A percentile compares a stretch with the other conserved stretches of the same genome.
Conservation (phyloP, 2,888 invertebrate species). For the Nipponacmea schrenckii region DNA sequence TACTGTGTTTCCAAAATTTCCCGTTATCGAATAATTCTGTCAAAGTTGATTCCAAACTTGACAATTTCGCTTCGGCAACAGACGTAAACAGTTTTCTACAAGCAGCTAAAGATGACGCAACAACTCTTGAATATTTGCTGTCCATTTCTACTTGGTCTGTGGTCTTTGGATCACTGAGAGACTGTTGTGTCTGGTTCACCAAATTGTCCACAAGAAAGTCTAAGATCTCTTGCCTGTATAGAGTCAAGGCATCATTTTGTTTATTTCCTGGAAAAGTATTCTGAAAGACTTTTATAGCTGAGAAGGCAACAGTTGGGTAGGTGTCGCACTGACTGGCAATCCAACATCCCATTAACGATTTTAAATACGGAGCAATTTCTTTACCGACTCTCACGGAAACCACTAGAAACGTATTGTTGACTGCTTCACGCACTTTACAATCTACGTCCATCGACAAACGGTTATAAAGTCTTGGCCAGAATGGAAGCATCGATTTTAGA, state of each 20-base stretch:
- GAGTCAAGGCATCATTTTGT: conserved; percentile 81
- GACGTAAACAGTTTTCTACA: conserved; percentile 75
- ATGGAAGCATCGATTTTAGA: conserved; percentile 79
- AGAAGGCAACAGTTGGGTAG: conserved; percentile 84
- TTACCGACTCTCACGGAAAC: conserved; percentile 77
- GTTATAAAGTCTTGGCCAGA: conserved; percentile 86
- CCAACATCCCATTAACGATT: conserved; percentile 84
- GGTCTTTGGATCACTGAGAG: conserved; percentile 67
- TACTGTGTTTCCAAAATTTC: conserved; percentile 78
- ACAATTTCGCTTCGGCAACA: conserved; percentile 67
- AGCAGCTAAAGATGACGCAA: conserved; percentile 77
- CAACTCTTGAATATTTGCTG: conserved; percentile 76
- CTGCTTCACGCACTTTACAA: conserved; percentile 83
- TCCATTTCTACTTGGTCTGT: conserved; percentile 77
- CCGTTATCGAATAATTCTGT: conserved; percentile 72
- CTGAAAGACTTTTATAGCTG: conserved; percentile 76
- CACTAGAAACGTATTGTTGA: conserved; percentile 78
- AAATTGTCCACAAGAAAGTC: conserved; percentile 80
- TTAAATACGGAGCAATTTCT: conserved; percentile 82
- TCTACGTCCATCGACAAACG: conserved; percentile 82
- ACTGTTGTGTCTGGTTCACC: conserved; percentile 69
- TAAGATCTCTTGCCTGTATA: conserved; percentile 85
- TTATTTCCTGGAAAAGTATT: conserved; percentile 84
- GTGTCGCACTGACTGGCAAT: conserved; percentile 86
- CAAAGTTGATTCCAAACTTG: conserved; percentile 68